Evolutionary conservation across 2,113 vertebrate genomes (phyloP), one percentile per base, ranked within the genome.

Genomic region (Atlantisia rogersi): DNA sequence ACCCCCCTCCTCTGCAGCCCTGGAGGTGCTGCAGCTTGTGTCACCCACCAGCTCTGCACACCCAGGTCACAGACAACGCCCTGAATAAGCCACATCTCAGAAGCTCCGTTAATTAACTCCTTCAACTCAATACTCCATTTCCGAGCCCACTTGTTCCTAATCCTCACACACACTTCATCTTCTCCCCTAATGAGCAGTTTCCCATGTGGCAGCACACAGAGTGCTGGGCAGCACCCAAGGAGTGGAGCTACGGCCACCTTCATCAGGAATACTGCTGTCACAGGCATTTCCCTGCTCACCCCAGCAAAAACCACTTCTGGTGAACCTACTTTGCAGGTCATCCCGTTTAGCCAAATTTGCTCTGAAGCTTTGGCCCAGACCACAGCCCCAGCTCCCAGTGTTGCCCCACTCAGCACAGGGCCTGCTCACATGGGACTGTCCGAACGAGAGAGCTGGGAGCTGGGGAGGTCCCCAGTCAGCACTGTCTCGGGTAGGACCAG

Each of bases 391-490:
- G 37, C 35, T 52, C 56, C 25, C 65, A 2, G 16, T 31, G 22
- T 37, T 2, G 1, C 17, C 26, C 65, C 28, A n/a, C 44, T 35
- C 1, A 4, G 39, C 32, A 8, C 60, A 22, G 89, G n/a, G 39
- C 39, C 44, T 0, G 1, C 74, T 52, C 2, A 0, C 52, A 8
- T 15, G 37, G 26, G 68, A 9, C 60, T 15, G 18, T 10, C 5
- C 12, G 42, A 56, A 37, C 1, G 8, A 59, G 50, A 25, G 5
- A 58, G 14, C 44, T 19, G 21, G 35, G 65, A 71, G 78, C 63
- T 26, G 37, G 1, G 4, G 50, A 39, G 71, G 42, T 21, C 63
- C 48, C 29, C 40, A 4, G 24, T 10, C 11, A 40, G 29, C 59
- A 32, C n/a, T 2, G 0, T 39, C n/a, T 60, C 16, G 11, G 4